These are phyloP conservation scores for Cabera pusaria DNA, from an alignment of 2,888 invertebrate genomes.

Conservation along the genomic window DNA sequence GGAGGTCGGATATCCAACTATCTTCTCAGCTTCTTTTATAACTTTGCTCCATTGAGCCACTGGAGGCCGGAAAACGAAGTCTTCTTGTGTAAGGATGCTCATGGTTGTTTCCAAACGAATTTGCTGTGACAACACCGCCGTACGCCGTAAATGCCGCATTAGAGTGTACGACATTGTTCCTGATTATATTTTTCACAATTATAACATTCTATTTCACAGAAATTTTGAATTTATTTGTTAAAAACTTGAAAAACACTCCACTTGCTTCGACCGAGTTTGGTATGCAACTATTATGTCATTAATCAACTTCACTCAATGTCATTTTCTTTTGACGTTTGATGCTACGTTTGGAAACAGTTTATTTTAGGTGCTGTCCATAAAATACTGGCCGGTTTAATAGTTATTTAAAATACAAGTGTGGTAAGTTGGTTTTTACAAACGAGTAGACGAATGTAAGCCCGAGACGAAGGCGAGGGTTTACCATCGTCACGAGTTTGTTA, in stretches of 20 bases:
- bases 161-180: slow-evolving; percentile 66
- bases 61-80: slow-evolving; percentile 70
- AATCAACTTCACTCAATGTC: slow-evolving; percentile 36
- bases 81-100: slow-evolving; percentile 71
- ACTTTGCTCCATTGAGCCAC: slow-evolving; percentile 67
- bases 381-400: too few species aligned
- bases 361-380: too few species aligned
- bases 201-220: slow-evolving; percentile 41
- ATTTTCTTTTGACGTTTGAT: slow-evolving; percentile 48
- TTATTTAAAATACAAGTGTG: too few species aligned
- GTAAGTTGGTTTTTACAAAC: too few species aligned
- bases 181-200: slow-evolving; percentile 25
- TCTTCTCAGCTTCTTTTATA: slow-evolving; percentile 77
- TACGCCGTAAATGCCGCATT: slow-evolving; percentile 66
- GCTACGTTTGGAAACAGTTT: slow-evolving; percentile 50
- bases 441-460: too few species aligned
- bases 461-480: too few species aligned
- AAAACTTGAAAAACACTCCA: slow-evolving; percentile 42
- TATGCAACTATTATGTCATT: slow-evolving; percentile 52
- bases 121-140: slow-evolving; percentile 57
- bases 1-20: slow-evolving; percentile 83
- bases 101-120: slow-evolving; percentile 66
- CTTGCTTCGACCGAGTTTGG: slow-evolving; percentile 20
- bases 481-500: too few species aligned
- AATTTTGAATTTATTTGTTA: slow-evolving; percentile 4